These are phyloP conservation scores for Grammomys surdaster DNA, from an alignment of 2,113 vertebrate species.

Conservation along the genomic window DNA sequence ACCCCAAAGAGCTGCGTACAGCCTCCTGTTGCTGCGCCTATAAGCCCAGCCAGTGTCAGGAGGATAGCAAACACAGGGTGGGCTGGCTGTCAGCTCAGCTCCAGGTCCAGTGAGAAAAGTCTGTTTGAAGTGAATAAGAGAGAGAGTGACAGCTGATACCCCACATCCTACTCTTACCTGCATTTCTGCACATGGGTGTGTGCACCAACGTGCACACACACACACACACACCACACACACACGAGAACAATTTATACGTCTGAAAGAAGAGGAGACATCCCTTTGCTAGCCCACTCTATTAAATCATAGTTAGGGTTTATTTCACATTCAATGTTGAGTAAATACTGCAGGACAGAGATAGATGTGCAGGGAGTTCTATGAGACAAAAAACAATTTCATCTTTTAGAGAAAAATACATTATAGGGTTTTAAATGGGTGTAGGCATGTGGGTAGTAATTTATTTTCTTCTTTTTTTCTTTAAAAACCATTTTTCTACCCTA, in stretches of 20 bases:
- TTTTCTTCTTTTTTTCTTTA: slow-evolving; percentile 4
- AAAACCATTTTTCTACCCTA: not conserved
- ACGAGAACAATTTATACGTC: not conserved
- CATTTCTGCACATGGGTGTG: not conserved
- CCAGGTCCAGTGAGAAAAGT: not conserved
- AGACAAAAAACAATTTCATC: not conserved
- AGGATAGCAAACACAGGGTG: too few relatives aligned
- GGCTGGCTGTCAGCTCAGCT: not conserved
- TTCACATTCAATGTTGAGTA: slow-evolving; percentile 1
- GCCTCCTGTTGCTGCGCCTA: not conserved
- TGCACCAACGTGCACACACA: not conserved
- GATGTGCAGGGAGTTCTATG: not conserved
- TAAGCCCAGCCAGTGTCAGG: not conserved
- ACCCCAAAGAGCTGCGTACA: not conserved
- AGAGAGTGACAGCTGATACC: not conserved
- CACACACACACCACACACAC: not conserved
- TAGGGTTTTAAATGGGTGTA: not conserved
- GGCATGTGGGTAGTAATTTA: not conserved
- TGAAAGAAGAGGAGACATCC: not conserved
- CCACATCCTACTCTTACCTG: not conserved
- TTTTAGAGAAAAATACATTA: not conserved
- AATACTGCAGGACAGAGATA: not conserved
- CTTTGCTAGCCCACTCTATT: not conserved
- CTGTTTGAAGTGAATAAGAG: not conserved
- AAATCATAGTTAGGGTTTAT: slow-evolving; percentile 25